A percentile compares a stretch with the other conserved stretches of the same genome.
Conservation (phyloP, 2,797 vertebrate genomes). For the Buceros bicornis region DNA sequence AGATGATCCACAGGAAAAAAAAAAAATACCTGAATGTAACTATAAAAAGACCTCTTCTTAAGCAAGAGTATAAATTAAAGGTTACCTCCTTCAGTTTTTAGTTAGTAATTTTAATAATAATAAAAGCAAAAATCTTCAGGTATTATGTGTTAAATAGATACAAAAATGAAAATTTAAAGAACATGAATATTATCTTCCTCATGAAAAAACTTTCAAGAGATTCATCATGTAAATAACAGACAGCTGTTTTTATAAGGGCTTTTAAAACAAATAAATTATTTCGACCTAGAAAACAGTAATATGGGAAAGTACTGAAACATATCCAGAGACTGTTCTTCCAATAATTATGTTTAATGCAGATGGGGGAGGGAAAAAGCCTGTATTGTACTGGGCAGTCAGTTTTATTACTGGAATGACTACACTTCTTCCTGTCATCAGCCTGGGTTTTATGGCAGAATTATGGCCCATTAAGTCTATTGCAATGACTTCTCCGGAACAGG, state of each 20-base stretch:
- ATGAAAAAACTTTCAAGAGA: background rate
- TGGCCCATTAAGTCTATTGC: conserved; percentile 24
- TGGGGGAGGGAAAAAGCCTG: background rate
- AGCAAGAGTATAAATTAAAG: conserved; percentile 56
- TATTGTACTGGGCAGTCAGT: conserved; percentile 43
- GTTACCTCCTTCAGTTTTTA: conserved; percentile 50
- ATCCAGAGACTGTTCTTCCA: conserved; percentile 36
- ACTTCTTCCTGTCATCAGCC: conserved; percentile 42
- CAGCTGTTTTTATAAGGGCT: background rate
- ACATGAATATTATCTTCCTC: background rate
- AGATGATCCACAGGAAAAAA: conserved; percentile 43
- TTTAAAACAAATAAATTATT: conserved; percentile 47
- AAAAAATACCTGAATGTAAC: conserved; percentile 53
- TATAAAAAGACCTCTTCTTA: conserved; percentile 65
- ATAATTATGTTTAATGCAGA: conserved; percentile 48
- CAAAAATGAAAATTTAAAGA: background rate
- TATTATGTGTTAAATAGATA: background rate
- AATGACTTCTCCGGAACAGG: background rate
- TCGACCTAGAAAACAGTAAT: conserved; percentile 9
- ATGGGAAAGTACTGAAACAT: conserved; percentile 18
- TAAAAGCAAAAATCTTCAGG: conserved; percentile 20
- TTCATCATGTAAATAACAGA: background rate
- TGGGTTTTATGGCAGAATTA: conserved; percentile 47
- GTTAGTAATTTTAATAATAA: conserved; percentile 28
- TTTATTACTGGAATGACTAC: conserved; percentile 62